Evolutionary conservation across 2,888 invertebrate genomes (phyloP), one percentile per base, ranked within the genome.

Genomic region (Drosophila stalkeri): DNA sequence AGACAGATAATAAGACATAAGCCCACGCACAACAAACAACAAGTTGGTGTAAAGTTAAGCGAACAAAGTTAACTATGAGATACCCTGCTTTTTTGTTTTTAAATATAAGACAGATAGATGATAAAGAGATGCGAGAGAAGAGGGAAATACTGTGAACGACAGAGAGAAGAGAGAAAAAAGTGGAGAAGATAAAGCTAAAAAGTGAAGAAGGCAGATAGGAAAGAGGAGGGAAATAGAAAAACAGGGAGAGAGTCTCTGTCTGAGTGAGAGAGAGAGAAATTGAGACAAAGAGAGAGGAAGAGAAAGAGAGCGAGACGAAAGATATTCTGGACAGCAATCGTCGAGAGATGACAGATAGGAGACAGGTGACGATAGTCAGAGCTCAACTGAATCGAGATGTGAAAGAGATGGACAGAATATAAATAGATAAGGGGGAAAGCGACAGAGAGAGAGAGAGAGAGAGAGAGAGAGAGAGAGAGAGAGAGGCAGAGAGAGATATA

Each of bases 21-120:
- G 49, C 18, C 35, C n/a, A 43, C 16, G 41, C 27, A 56, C 47
- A 46, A 39, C 27, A 35, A 44, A 56, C 63, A 75, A 70, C 70
- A 77, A 80, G 63, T 80, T 52, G 75, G 20, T 59, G 18, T 37
- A 33, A n/a, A 43, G 20, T 18, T 18, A 2, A 6, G 16, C 5
- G 9, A 8, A 18, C 3, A 18, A 2, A 12, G 35, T 5, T n/a
- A 62, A 64, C 60, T 65, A 9, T 3, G 16, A 16, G 31, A 77
- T 79, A 65, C 60, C 31, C 63, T 9, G 16, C 4, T 11, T 44
- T 35, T 41, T n/a, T 39, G 16, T 39, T 16, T 14, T 9, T 7
- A 12, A 11, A 12, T 18, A 33, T 12, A 18, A 31, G n/a, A n/a
- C 2, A 6, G 5, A 16, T 5, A 49, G 9, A 49, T 16, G 2